These are phyloP conservation scores for Lagria hirta DNA, from an alignment of 2,888 invertebrate species.

Conservation along the genomic window DNA sequence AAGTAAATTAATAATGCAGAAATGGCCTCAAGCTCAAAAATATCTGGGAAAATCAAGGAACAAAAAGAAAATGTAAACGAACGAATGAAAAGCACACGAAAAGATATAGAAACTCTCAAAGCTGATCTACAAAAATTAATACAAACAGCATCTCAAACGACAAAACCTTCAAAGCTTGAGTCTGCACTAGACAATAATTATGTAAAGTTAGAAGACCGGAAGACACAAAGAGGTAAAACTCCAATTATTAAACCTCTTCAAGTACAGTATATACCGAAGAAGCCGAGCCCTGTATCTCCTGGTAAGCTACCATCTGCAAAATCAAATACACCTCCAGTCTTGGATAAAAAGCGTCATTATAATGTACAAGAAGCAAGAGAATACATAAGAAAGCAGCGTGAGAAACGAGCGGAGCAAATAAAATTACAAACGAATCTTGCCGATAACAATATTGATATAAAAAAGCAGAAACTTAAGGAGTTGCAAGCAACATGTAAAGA, in stretches of 20 bases:
- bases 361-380: conserved; percentile 57
- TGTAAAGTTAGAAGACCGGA: neutral
- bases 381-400: conserved; percentile 60
- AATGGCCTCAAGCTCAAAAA: conserved; percentile 7
- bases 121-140: conserved; percentile 47
- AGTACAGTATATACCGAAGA: conserved; percentile 1
- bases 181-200: too few species aligned
- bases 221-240: neutral
- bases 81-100: conserved; percentile 43
- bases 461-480: conserved; percentile 55
- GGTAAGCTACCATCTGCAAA: conserved; percentile 1
- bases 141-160: conserved; percentile 33
- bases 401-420: conserved; percentile 53
- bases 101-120: conserved; percentile 49
- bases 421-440: conserved; percentile 45
- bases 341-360: conserved; percentile 43
- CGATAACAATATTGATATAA: conserved; percentile 45
- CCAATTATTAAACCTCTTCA: conserved; percentile 1
- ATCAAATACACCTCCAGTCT: neutral
- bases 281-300: neutral
- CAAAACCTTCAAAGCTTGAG: conserved; percentile 4
- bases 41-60: conserved; percentile 1
- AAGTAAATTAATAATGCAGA: conserved; percentile 1
- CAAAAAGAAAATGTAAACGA: conserved; percentile 32
- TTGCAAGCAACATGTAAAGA: conserved; percentile 53